phyloP scores from a whole-genome alignment of 2,113 vertebrate genomes.

The Oxyura jamaicensis region DNA sequence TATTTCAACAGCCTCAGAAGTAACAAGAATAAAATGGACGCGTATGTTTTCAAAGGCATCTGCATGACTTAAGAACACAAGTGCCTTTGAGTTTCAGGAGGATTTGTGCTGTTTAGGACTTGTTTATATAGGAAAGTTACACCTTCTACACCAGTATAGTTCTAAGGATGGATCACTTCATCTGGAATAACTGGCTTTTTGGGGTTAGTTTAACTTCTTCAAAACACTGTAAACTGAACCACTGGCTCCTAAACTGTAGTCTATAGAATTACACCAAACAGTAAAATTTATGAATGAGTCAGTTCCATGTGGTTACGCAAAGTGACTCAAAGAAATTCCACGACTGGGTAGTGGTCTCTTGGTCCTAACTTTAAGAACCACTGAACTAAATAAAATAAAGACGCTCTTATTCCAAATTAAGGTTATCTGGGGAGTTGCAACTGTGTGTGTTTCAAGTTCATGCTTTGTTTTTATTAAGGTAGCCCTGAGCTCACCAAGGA shows the following conservation, averaged over 20 bases:
- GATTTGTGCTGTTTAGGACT: not conserved
- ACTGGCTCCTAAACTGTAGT: not conserved
- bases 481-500: not conserved
- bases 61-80: not conserved
- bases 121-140: not conserved
- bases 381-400: constrained; percentile 42
- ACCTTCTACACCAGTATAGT: not conserved
- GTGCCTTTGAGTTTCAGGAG: not conserved
- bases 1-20: not conserved
- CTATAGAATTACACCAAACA: constrained; percentile 20
- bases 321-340: constrained; percentile 27
- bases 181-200: not conserved
- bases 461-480: not conserved
- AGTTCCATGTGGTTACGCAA: not conserved
- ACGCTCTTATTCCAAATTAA: constrained; percentile 8
- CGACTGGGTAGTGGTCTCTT: not conserved
- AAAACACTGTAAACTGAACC: constrained; percentile 16
- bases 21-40: not conserved
- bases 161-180: not conserved
- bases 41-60: not conserved
- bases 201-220: not conserved
- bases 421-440: not conserved
- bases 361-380: not conserved
- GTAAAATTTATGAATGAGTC: constrained; percentile 48
- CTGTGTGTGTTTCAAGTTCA: not conserved